Base-by-base conservation (phyloP, 2,888 invertebrate species). In the Melieria picta region DNA sequence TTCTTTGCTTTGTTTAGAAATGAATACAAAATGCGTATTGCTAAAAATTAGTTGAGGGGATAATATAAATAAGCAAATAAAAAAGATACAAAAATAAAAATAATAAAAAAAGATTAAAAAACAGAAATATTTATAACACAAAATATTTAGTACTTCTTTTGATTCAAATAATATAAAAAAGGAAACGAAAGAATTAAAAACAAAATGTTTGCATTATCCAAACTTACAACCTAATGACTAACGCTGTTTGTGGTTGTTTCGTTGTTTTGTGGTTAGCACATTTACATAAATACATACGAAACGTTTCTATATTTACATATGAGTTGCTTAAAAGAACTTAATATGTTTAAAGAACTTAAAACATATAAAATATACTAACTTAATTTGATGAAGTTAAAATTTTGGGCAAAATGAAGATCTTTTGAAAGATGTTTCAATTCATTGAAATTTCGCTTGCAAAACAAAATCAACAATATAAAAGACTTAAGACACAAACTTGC, bases 401-500 rank as follows among this genome's bases (percentile, higher is more conserved):
- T 30, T 30, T 30, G 30, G 30, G 30, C 30, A 10, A 58, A 63
- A 69, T 70, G 70, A 83, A 82, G 80, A 83, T 83, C 82, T 79
- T 81, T 80, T 81, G 77, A 82, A 82, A 80, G 79, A 69, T 30
- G 68, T 71, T 74, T 62, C 62, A 65, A 60, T 72, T 74, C 71
- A 72, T 77, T 76, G 52, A 68, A 61, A 66, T 65, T 52, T 7
- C 13, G 52, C 13, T n/a, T 52, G 52, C 10, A 52, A n/a, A 7
- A 52, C 10, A 52, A 52, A 52, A 52, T 30, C 10, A 50, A 46
- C 3, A 80, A 80, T 82, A 30, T 30, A 76, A 82, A 83, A 81
- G 83, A 83, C 80, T 83, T 81, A 81, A 79, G 79, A 78, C 77
- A 80, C 80, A 74, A 83, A 83, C 81, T 79, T 64, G 68, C 16